Evolutionary conservation across 2,113 vertebrate genomes (phyloP).

Genomic region (Brevimyrus niger): DNA sequence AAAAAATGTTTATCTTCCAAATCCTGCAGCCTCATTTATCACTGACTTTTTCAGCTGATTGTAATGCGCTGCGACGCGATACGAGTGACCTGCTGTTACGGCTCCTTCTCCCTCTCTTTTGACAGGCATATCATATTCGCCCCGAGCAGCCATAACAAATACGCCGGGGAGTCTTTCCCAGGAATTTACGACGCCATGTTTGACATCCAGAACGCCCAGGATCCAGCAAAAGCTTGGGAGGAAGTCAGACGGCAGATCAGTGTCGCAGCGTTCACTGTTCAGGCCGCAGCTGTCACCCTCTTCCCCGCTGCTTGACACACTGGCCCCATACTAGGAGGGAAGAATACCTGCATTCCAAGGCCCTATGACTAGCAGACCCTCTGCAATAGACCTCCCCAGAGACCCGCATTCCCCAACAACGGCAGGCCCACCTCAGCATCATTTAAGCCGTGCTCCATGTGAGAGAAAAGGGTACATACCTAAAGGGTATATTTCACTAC

Average conservation of each 20-base stretch:
- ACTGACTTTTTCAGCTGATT: not conserved
- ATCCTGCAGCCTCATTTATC: not conserved
- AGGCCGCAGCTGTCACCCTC: conserved; percentile 76
- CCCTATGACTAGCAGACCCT: not conserved
- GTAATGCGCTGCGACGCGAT: not conserved
- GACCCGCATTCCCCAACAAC: not conserved
- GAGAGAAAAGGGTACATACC: not conserved
- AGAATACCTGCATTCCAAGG: not conserved
- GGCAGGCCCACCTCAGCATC: not conserved
- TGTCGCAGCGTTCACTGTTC: conserved; percentile 77
- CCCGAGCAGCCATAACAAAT: conserved; percentile 91
- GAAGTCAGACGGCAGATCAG: conserved; percentile 86
- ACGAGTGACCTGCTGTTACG: not conserved
- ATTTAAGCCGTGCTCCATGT: not conserved
- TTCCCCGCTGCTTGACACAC: conserved; percentile 50
- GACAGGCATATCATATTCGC: conserved; percentile 83
- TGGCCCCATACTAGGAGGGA: not conserved
- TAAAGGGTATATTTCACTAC: not conserved
- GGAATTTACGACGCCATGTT: conserved; percentile 89
- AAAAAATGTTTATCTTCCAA: not conserved
- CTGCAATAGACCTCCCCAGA: not conserved
- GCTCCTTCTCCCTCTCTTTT: conserved; percentile 19
- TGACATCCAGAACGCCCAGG: conserved; percentile 64
- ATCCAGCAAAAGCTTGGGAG: conserved; percentile 65
- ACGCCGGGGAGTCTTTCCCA: conserved; percentile 82